Base-by-base conservation (phyloP, 2,113 vertebrate genomes). In the Xiphorhynchus elegans region DNA sequence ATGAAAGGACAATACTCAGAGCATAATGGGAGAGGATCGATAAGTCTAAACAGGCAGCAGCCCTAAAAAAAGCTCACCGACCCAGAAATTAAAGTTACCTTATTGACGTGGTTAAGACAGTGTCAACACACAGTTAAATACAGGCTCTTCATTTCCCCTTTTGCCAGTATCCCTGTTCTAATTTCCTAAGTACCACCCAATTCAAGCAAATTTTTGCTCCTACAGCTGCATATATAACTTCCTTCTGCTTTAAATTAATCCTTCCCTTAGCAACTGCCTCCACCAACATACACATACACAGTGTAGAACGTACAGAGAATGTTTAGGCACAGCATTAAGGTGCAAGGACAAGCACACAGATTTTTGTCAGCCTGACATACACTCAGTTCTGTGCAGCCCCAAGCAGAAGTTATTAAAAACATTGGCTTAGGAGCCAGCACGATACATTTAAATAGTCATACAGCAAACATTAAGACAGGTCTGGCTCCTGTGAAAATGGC, bases 201-300 rank as follows among this genome's bases (percentile, higher is more conserved):
- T 25, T 13, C 19, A 60, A 78, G 55, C 62, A 84, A 39, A 91
- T 91, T 90, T 91, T 91, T 74, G 50, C 53, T 53, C 28, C 74
- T 93, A 59, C 80, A 91, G 52, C 93, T 76, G 59, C 87, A 9
- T 8, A 10, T 40, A 29, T 17, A 58, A 82, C 42, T 75, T 89
- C 74, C 88, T 76, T 72, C 86, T 67, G 70, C 83, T 88, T 90
- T 81, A 67, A 74, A 90, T 82, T 62, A 84, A 62, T 63, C 80
- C 69, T 68, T 42, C 80, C 72, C 85, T 77, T 92, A 93, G 92
- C 90, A 95, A 93, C 96, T 46, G 76, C 90, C 60, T 91, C 66
- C 92, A 87, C 56, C 81, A 92, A 72, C 86, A 37, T 37, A 37
- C 37, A 77, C 68, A 69, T 5, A 59, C 28, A 87, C 59, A 39